Evolutionary conservation across 2,888 invertebrate species (phyloP), one percentile per base, ranked within the genome.

Genomic region (Cremastinae sp.): DNA sequence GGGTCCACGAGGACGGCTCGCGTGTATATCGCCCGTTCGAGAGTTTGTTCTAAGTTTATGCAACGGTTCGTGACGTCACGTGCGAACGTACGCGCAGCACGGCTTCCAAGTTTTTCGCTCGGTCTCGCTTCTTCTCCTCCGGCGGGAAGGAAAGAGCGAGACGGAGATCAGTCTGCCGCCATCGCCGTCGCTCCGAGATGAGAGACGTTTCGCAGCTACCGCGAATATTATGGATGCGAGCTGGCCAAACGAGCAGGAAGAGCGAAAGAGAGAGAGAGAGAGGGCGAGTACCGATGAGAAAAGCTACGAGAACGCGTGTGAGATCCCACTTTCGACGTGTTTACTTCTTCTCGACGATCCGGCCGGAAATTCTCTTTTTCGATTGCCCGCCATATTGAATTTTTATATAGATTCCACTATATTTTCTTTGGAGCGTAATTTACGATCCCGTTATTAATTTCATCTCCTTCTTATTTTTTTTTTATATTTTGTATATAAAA

Each of bases 11-110:
- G 5, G 2, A 28, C 28, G 28, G 28, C 28, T 28, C 28, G 28
- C 2, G 5, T 3, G 28, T 3, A 28, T 28, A 2, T 5, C 58
- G 59, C 59, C 54, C 61, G 59, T 61, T 66, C 38, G 47, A 65
- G n/a, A 59, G 75, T 75, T 71, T 61, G 65, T 71, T 75, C 75
- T 61, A 75, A 75, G 75, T 71, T 71, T 75, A 75, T 75, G 75
- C 75, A 75, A 71, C 65, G 70, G 58, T 61, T 59, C 65, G 70
- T 75, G 74, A 75, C 74, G 74, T 75, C 74, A 75, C 74, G 69
- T 59, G 65, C 70, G 70, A 75, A 59, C 49, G 16, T 49, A 38
- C 56, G 41, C 49, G 28, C 5, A 28, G 28, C 5, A 28, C 62
- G 58, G 62, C 64, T 71, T 58, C 16, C 51, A 58, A 70, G 43